phyloP scores from a whole-genome alignment of 2,113 vertebrate genomes.

The Ammodytes marinus region DNA sequence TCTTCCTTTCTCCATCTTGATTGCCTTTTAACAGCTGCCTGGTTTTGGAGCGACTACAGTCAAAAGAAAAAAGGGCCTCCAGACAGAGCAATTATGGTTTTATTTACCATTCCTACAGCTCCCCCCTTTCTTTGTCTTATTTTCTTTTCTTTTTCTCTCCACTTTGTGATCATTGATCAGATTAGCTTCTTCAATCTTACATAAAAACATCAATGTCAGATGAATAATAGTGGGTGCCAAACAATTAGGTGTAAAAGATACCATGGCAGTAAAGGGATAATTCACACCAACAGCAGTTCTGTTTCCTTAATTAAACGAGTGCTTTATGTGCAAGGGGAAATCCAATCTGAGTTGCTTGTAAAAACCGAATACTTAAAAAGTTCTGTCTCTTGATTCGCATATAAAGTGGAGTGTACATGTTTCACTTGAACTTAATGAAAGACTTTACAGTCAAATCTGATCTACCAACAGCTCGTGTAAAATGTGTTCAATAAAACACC shows the following conservation, averaged over 20 bases:
- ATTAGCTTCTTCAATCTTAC: slow-evolving; percentile 51
- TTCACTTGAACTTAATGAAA: slow-evolving; percentile 32
- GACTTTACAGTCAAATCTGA: slow-evolving; percentile 31
- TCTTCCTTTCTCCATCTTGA: slow-evolving; percentile 66
- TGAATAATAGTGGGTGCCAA: slow-evolving; percentile 9
- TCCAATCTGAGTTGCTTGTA: slow-evolving; percentile 35
- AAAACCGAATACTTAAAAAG: slow-evolving; percentile 23
- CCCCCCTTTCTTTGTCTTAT: slow-evolving; percentile 40
- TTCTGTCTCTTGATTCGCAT: neutral
- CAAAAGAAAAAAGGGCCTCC: slow-evolving; percentile 70
- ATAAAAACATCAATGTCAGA: slow-evolving; percentile 44
- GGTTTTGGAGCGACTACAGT: slow-evolving; percentile 77
- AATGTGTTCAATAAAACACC: slow-evolving; percentile 13
- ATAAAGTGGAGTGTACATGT: slow-evolving; percentile 16
- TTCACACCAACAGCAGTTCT: slow-evolving; percentile 40
- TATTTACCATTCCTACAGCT: slow-evolving; percentile 76
- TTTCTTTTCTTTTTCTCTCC: slow-evolving; percentile 13
- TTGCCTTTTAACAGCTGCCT: slow-evolving; percentile 80
- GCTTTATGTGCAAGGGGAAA: slow-evolving; percentile 47
- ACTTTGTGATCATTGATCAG: slow-evolving; percentile 69
- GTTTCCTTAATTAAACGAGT: neutral
- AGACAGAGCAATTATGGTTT: slow-evolving; percentile 82
- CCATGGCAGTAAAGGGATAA: slow-evolving; percentile 41
- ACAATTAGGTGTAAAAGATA: slow-evolving; percentile 56
- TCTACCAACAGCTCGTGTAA: neutral